Conservation (phyloP, 2,888 invertebrate species). For the Chrysolina americana region DNA sequence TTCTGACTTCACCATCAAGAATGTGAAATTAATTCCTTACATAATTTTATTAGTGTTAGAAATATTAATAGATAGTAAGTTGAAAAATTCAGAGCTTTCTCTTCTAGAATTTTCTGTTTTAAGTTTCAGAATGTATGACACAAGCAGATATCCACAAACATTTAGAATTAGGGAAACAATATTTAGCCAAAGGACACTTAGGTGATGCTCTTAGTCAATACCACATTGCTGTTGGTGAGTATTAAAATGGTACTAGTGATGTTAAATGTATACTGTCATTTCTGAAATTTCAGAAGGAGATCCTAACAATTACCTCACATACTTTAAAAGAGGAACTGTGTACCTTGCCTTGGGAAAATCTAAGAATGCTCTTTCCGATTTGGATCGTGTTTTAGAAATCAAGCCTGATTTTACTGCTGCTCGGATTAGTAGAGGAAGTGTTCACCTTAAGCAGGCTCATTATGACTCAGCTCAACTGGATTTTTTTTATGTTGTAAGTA, state of each 20-base stretch:
- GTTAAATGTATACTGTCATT: background rate
- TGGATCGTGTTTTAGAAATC: constrained; percentile 91
- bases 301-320: constrained; percentile 94
- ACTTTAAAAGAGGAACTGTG: constrained; percentile 95
- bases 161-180: constrained; percentile 93
- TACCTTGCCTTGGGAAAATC: constrained; percentile 97
- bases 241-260: background rate
- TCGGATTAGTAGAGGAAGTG: constrained; percentile 82
- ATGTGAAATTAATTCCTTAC: constrained; percentile 77
- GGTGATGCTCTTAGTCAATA: constrained; percentile 97
- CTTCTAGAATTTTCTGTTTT: constrained; percentile 54
- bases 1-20: constrained; percentile 71
- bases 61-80: constrained; percentile 79
- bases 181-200: constrained; percentile 92
- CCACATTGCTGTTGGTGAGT: constrained; percentile 95
- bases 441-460: constrained; percentile 91
- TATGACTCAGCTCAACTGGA: constrained; percentile 87
- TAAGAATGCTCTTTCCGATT: constrained; percentile 94
- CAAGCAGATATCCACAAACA: constrained; percentile 91
- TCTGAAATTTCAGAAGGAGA: constrained; percentile 86
- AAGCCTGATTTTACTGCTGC: constrained; percentile 97
- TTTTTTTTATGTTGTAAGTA: constrained; percentile 87
- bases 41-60: constrained; percentile 78
- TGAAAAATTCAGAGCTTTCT: constrained; percentile 40
- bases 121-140: constrained; percentile 81